Evolutionary conservation across 2,113 vertebrate genomes (phyloP).

Genomic region (Etheostoma cragini): DNA sequence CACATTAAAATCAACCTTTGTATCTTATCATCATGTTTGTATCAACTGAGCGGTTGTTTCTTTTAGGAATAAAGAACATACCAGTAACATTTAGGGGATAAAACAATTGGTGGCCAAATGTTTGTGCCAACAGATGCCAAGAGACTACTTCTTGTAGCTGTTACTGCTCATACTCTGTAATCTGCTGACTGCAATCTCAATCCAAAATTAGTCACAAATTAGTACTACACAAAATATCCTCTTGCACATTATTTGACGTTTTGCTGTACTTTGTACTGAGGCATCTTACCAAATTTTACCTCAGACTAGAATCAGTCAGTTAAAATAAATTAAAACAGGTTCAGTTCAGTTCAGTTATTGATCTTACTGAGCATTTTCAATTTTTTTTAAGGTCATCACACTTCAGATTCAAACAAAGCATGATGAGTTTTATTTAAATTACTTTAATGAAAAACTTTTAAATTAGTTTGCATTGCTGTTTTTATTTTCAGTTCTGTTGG

Average conservation of each 20-base stretch:
- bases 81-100: neutral
- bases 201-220: neutral
- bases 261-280: neutral
- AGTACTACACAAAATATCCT: neutral
- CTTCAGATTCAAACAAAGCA: too few species aligned
- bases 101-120: constrained; percentile 4
- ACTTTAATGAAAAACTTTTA: too few species aligned
- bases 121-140: constrained; percentile 4
- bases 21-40: neutral
- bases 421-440: too few species aligned
- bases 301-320: too few species aligned
- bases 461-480: too few species aligned
- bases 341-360: too few species aligned
- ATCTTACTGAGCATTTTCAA: too few species aligned
- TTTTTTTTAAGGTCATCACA: too few species aligned
- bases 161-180: neutral
- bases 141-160: neutral
- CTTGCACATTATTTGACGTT: neutral
- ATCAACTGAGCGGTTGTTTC: neutral
- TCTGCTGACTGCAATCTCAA: neutral
- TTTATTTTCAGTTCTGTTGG: too few species aligned
- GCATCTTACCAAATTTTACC: neutral
- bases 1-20: neutral
- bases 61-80: neutral
- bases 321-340: too few species aligned